These are phyloP conservation scores for Aptenodytes forsteri DNA, from an alignment of 2,113 vertebrate genomes.

Conservation along the genomic window DNA sequence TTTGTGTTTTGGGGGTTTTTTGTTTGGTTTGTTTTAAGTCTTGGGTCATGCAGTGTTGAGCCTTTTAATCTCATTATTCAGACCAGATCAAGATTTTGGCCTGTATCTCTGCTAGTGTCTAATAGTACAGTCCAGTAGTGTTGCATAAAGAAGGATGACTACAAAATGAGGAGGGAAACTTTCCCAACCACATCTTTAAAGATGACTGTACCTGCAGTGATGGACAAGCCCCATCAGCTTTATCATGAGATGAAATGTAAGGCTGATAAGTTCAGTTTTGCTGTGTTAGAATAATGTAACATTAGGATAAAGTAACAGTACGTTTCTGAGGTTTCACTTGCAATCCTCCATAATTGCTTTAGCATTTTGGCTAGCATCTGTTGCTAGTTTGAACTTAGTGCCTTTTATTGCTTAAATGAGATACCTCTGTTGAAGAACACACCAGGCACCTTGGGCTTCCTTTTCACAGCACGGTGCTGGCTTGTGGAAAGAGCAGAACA, in stretches of 20 bases:
- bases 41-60: background rate
- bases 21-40: background rate
- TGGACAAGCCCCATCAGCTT: background rate
- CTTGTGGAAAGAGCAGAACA: background rate
- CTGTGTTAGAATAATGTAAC: background rate
- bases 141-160: background rate
- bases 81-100: background rate
- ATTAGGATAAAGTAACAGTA: background rate
- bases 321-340: background rate
- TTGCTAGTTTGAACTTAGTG: background rate
- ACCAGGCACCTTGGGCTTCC: background rate
- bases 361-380: background rate
- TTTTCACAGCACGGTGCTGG: background rate
- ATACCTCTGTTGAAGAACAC: background rate
- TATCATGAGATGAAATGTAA: background rate
- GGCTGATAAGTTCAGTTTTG: background rate
- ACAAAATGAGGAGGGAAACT: background rate
- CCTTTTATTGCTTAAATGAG: background rate
- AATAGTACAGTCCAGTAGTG: background rate
- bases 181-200: background rate
- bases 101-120: background rate
- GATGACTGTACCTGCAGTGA: background rate
- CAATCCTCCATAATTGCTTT: background rate
- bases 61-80: background rate
- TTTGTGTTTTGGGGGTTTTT: fast-evolving